These are phyloP conservation scores for Hymenochirus boettgeri DNA, from an alignment of 2,113 vertebrate species.

Conservation along the genomic window DNA sequence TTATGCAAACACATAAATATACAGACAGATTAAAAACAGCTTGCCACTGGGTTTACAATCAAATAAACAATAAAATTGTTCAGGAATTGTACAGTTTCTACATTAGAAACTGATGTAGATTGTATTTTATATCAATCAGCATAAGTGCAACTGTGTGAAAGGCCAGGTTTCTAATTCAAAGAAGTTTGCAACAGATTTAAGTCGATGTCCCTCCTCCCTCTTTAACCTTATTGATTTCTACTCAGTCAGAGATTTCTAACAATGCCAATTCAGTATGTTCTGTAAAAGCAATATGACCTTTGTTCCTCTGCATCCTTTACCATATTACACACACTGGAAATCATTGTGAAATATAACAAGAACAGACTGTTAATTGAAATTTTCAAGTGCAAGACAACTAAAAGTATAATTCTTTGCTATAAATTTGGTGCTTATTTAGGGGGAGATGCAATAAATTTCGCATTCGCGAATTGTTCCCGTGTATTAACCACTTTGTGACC, in stretches of 20 bases:
- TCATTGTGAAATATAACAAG: background rate
- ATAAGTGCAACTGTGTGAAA: constrained; percentile 23
- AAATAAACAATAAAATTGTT: too few species aligned
- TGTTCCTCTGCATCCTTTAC: background rate
- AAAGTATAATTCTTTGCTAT: too few species aligned
- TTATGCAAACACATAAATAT: too few species aligned
- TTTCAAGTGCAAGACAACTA: background rate
- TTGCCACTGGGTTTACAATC: too few species aligned
- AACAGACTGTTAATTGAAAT: background rate
- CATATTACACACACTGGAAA: background rate
- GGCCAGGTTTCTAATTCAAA: constrained; percentile 15
- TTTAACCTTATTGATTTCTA: constrained; percentile 37
- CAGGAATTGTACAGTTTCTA: too few species aligned
- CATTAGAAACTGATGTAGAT: background rate
- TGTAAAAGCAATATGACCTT: constrained; percentile 20
- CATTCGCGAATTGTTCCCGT: too few species aligned
- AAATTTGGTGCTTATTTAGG: too few species aligned
- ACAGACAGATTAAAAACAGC: too few species aligned
- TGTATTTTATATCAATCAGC: constrained; percentile 15
- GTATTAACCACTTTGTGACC: too few species aligned
- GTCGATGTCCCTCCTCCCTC: constrained; percentile 15
- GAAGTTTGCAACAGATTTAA: constrained; percentile 21
- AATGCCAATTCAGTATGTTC: constrained; percentile 13
- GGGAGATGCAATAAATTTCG: too few species aligned
- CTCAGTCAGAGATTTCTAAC: constrained; percentile 8